Conservation (phyloP, 2,797 vertebrate genomes). For the Chiroxiphia lanceolata region DNA sequence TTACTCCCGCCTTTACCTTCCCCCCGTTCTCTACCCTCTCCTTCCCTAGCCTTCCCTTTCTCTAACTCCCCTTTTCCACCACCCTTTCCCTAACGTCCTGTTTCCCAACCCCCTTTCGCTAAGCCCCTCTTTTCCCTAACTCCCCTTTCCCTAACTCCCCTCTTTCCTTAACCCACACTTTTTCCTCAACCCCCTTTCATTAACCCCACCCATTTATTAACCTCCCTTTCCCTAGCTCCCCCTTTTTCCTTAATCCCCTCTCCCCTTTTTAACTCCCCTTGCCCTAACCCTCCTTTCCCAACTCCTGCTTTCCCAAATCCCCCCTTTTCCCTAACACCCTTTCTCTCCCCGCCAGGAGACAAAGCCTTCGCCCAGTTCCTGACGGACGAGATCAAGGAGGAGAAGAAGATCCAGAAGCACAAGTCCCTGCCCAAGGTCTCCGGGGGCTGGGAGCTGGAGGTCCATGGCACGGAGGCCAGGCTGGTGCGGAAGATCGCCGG, state of each 20-base stretch:
- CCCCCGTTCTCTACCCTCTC: no score
- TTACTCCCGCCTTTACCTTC: background rate
- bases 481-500: conserved; percentile 81
- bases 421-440: conserved; percentile 90
- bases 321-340: background rate
- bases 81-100: background rate
- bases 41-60: background rate
- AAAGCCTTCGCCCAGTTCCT: conserved; percentile 92
- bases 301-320: background rate
- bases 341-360: conserved; percentile 78
- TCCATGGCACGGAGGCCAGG: conserved; percentile 90
- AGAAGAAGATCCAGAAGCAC: conserved; percentile 92
- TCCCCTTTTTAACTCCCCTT: background rate
- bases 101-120: background rate
- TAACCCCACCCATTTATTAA: background rate
- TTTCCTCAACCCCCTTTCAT: background rate
- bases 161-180: background rate
- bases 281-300: background rate
- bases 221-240: accelerated
- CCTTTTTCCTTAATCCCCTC: background rate
- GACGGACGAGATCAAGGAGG: conserved; percentile 91
- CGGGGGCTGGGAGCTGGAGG: conserved; percentile 91
- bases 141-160: no score
- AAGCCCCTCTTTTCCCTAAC: no score
- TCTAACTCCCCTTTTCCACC: background rate